These are phyloP conservation scores for Callyntrura sp. DNA, from an alignment of 2,888 invertebrate genomes.

Conservation along the genomic window DNA sequence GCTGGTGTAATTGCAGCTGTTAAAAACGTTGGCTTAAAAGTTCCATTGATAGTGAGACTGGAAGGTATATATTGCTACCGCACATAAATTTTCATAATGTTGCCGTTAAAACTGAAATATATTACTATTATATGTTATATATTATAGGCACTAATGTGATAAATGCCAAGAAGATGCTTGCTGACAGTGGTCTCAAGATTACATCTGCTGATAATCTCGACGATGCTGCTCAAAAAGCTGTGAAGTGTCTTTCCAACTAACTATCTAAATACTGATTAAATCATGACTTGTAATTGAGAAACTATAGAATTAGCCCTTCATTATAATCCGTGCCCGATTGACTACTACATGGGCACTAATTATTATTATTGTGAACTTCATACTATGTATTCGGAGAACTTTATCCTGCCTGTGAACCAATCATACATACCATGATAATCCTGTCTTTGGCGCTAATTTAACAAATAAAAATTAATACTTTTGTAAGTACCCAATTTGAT, in stretches of 20 bases:
- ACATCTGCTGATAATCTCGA: slow-evolving; percentile 94
- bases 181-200: slow-evolving; percentile 93
- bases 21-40: slow-evolving; percentile 91
- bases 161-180: slow-evolving; percentile 93
- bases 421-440: slow-evolving; percentile 37
- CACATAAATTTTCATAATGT: neutral
- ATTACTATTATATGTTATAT: neutral
- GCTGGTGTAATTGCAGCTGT: slow-evolving; percentile 97
- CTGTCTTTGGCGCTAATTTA: slow-evolving; percentile 40
- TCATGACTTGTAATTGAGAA: neutral
- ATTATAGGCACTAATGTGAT: slow-evolving; percentile 92
- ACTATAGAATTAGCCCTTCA: neutral
- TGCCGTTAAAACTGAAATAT: neutral
- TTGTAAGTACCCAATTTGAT: slow-evolving; percentile 15
- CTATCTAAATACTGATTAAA: neutral
- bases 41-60: slow-evolving; percentile 96
- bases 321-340: neutral
- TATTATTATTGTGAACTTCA: no score
- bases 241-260: slow-evolving; percentile 85
- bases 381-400: neutral
- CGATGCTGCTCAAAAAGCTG: slow-evolving; percentile 96
- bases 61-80: slow-evolving; percentile 89
- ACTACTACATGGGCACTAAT: neutral
- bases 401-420: neutral
- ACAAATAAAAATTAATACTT: slow-evolving; percentile 45